Percentiles rank a stretch among this genome's conserved stretches.
phyloP scores from a whole-genome alignment of 92 coral and sea anemone species.

The Zoanthus gigantus region DNA sequence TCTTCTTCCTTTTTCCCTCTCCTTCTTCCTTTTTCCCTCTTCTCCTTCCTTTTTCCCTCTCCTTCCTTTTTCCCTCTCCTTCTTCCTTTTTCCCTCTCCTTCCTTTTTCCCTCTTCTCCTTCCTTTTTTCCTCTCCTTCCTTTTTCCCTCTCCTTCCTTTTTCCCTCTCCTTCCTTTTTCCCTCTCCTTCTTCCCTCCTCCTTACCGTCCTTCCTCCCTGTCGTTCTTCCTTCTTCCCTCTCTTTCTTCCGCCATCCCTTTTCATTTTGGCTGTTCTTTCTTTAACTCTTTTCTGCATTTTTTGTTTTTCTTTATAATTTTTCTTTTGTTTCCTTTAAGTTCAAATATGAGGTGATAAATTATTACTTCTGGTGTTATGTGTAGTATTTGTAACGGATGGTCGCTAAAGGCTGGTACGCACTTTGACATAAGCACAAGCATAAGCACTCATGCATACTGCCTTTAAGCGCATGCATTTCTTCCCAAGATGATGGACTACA shows the following conservation, averaged over 20 bases:
- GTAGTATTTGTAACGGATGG: too few relatives aligned
- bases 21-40: not conserved
- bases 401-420: too few relatives aligned
- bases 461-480: too few relatives aligned
- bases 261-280: not conserved
- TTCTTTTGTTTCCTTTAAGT: too few relatives aligned
- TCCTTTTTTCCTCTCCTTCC: not conserved
- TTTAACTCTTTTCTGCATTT: not conserved
- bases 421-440: too few relatives aligned
- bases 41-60: not conserved
- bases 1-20: not conserved
- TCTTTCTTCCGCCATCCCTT: not conserved
- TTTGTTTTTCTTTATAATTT: too few relatives aligned
- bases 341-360: too few relatives aligned
- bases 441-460: too few relatives aligned
- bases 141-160: not conserved
- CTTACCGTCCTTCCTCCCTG: not conserved
- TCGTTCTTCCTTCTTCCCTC: not conserved
- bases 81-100: not conserved
- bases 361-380: too few relatives aligned
- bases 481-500: too few relatives aligned
- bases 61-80: not conserved
- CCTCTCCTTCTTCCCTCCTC: too few relatives aligned
- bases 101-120: not conserved
- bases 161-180: not conserved